These are phyloP conservation scores for Typhlomys cinereus DNA, from an alignment of 2,113 vertebrate genomes.

Conservation along the genomic window DNA sequence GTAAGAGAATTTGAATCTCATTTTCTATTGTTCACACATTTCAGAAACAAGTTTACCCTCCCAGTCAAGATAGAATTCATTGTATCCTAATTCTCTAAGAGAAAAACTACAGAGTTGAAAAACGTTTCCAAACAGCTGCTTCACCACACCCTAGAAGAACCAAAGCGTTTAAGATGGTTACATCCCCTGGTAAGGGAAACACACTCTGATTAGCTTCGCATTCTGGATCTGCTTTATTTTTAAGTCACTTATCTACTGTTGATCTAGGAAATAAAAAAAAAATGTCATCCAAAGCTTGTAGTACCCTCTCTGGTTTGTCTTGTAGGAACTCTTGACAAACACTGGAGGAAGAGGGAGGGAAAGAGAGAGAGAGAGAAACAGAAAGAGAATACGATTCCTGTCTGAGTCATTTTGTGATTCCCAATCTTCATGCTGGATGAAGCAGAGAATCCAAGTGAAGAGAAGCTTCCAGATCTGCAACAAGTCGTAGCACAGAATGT, in stretches of 20 bases:
- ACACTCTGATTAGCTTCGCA: background rate
- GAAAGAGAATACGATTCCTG: background rate
- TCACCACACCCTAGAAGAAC: background rate
- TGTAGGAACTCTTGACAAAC: too few species aligned
- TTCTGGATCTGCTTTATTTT: background rate
- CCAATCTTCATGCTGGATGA: background rate
- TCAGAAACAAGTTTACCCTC: background rate
- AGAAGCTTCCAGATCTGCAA: background rate
- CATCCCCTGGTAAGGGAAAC: background rate
- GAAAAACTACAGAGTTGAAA: background rate
- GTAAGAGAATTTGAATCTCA: background rate
- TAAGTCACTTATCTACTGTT: background rate
- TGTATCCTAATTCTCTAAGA: background rate
- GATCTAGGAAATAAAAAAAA: background rate
- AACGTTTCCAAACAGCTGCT: background rate
- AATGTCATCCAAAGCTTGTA: background rate
- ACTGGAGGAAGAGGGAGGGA: background rate
- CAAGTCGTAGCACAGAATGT: background rate
- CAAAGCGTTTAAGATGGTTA: background rate
- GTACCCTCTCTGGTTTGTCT: background rate
- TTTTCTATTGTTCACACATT: conserved; percentile 22
- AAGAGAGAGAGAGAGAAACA: background rate
- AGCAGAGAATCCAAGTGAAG: background rate
- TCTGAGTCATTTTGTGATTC: background rate
- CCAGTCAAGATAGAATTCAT: background rate